Conservation (phyloP, 1,140 invertebrate species). For the Lordiphosa mommai region DNA sequence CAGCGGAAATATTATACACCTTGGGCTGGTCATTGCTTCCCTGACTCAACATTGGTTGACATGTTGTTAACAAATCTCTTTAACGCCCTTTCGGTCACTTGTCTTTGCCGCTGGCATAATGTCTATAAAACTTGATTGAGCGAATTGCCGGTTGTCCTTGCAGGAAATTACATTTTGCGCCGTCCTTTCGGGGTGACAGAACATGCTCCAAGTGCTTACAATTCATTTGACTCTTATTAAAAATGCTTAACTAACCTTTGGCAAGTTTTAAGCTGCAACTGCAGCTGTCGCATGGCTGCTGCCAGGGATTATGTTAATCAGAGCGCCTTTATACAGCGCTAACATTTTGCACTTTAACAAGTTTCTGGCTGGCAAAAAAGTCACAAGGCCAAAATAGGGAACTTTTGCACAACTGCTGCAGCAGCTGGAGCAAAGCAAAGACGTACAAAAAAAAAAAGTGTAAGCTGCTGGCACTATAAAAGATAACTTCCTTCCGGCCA, state of each 20-base stretch:
- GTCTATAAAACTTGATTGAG: constrained; percentile 76
- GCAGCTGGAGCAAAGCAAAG: constrained; percentile 17
- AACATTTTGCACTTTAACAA: constrained; percentile 72
- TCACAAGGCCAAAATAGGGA: constrained; percentile 50
- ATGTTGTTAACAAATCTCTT: constrained; percentile 66
- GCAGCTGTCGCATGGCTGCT: constrained; percentile 61
- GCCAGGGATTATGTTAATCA: constrained; percentile 73
- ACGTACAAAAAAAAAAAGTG: constrained; percentile 11
- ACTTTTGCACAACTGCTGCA: constrained; percentile 20
- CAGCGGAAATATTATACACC: constrained; percentile 23
- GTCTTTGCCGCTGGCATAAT: constrained; percentile 54
- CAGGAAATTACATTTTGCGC: constrained; percentile 72
- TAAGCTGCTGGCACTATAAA: constrained; percentile 71
- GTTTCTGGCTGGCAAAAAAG: constrained; percentile 49
- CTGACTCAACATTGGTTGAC: constrained; percentile 34
- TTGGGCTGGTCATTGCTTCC: neutral
- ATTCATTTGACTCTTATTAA: constrained; percentile 74
- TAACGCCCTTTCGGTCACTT: constrained; percentile 31
- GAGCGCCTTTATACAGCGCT: constrained; percentile 34
- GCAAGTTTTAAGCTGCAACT: constrained; percentile 50
- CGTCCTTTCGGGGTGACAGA: constrained; percentile 14
- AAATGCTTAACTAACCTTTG: constrained; percentile 72
- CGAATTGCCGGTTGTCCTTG: constrained; percentile 34
- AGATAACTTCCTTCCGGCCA: constrained; percentile 61
- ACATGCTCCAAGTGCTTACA: constrained; percentile 68